Conservation (phyloP, 1,140 invertebrate genomes). For the Caenorhabditis briggsae region DNA sequence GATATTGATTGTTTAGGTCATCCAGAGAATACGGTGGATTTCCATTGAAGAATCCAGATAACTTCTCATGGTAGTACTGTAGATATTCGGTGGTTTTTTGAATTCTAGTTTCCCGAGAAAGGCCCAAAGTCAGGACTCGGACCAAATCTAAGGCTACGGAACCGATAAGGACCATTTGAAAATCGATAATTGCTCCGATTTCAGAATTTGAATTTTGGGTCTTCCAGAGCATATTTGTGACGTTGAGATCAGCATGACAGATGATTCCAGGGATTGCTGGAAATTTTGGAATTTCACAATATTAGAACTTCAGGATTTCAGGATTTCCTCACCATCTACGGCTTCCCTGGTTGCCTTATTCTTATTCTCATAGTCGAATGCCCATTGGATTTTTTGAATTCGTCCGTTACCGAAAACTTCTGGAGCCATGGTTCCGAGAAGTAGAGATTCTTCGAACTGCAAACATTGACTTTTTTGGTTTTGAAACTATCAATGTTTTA, state of each 20-base stretch:
- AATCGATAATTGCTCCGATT: slow-evolving; percentile 12
- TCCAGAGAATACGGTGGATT: not conserved
- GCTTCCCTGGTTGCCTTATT: not conserved
- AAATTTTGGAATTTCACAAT: not conserved
- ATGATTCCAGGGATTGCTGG: slow-evolving; percentile 1
- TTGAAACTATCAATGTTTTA: no score
- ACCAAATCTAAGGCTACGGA: not conserved
- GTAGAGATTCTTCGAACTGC: not conserved
- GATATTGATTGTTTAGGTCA: not conserved
- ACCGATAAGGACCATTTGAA: slow-evolving; percentile 6
- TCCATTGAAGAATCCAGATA: not conserved
- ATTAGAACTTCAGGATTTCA: not conserved
- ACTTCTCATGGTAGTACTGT: not conserved
- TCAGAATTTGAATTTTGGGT: not conserved
- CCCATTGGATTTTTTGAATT: slow-evolving; percentile 25
- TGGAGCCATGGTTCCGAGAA: not conserved
- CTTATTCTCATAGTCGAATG: slow-evolving; percentile 1
- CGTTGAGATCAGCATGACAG: slow-evolving; percentile 11
- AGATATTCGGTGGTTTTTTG: not conserved
- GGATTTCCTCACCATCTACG: not conserved
- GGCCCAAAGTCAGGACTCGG: not conserved
- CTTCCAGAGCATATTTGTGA: slow-evolving; percentile 22
- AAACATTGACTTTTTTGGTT: not conserved
- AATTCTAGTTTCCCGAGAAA: not conserved
- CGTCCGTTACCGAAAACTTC: not conserved